Evolutionary conservation across 2,113 vertebrate species (phyloP), one percentile per base, ranked within the genome.

Genomic region (Cranoglanis bouderius): DNA sequence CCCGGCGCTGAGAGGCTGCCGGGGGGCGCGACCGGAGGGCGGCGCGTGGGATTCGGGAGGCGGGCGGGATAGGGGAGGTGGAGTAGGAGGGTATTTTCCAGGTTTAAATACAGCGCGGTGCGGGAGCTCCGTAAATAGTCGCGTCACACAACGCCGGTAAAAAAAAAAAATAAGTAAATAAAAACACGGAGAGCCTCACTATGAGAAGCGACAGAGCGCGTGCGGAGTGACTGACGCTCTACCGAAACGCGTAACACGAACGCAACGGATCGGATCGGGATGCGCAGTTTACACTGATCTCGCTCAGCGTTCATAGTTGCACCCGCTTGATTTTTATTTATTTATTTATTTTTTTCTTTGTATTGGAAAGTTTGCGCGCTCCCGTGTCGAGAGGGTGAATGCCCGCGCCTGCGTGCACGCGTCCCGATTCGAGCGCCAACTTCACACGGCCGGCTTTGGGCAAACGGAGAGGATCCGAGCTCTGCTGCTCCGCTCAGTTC

Each of bases 71-170:
- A n/a, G 19, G 13, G 8, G 18, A 13, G 57, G 24, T 26, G 18
- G 51, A 19, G 49, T 61, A 53, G 82, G 87, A 82, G 75, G 88
- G 88, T 97, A 95, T 97, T 98, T 97, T 97, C 97, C 97, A 96
- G 96, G 95, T 97, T 98, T 98, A 98, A 97, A 98, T 97, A 80
- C 96, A 96, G 94, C 95, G 92, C 95, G 92, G 94, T 95, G 93
- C 94, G 91, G 93, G 94, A 93, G 93, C 93, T 96, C 89, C 94
- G 93, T 95, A 92, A 95, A 93, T 92, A 93, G 93, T 95, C 95
- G 97, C 96, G 97, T 98, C 96, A 97, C 94, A 40, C 51, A 61
- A n/a, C 93, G 94, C 95, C 94, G 90, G 91, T 95, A 93, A 94
- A 93, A 94, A 43, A 43, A 19, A 16, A 46, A 46, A 46, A 49